Evolutionary conservation across 2,888 invertebrate species (phyloP).

Genomic region (Rhagonycha fulva): DNA sequence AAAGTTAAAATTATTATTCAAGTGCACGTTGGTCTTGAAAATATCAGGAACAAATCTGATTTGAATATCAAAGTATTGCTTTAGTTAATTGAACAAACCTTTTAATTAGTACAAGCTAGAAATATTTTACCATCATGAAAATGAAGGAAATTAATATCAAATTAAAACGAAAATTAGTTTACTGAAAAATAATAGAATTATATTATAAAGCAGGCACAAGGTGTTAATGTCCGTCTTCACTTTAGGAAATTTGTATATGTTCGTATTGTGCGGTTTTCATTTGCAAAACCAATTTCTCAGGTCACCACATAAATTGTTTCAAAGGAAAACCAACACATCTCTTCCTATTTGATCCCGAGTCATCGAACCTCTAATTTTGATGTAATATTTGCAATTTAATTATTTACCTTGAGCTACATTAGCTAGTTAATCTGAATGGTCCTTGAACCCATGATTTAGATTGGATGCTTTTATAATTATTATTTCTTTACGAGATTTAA

Average conservation of each 20-base stretch:
- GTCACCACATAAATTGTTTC: not conserved
- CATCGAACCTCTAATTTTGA: not conserved
- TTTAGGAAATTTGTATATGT: not conserved
- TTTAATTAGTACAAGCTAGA: not conserved
- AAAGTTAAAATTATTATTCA: conserved; percentile 31
- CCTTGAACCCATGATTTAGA: not conserved
- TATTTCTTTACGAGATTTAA: not conserved
- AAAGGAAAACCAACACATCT: not conserved
- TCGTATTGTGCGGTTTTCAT: not conserved
- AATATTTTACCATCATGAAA: not conserved
- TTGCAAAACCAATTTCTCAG: not conserved
- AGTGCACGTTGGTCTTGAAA: conserved; percentile 13
- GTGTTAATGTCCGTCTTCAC: not conserved
- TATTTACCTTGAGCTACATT: not conserved
- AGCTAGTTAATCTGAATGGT: not conserved
- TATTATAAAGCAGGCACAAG: not conserved
- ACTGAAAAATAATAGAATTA: not conserved
- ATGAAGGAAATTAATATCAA: too few relatives aligned
- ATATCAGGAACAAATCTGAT: conserved; percentile 26
- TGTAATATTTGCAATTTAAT: not conserved
- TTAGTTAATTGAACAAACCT: not conserved
- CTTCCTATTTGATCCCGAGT: not conserved
- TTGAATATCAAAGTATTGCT: not conserved
- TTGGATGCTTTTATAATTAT: not conserved
- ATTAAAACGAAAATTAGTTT: not conserved